These are phyloP conservation scores for Anabas testudineus DNA, from an alignment of 2,797 vertebrate genomes.

Conservation along the genomic window DNA sequence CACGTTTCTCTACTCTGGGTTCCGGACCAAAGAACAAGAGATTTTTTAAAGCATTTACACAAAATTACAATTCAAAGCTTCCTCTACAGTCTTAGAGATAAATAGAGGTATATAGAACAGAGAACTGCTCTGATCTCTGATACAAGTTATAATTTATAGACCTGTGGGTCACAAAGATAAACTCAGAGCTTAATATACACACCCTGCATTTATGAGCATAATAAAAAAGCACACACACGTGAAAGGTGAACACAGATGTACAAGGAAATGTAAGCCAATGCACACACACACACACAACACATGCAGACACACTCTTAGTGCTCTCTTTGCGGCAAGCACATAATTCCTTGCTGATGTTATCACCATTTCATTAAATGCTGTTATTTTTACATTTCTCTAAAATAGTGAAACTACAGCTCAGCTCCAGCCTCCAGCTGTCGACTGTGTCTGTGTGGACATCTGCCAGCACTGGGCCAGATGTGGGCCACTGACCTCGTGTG, in stretches of 20 bases:
- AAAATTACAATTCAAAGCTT: neutral
- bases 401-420: slow-evolving; percentile 21
- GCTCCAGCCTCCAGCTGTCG: slow-evolving; percentile 41
- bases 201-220: too few species aligned
- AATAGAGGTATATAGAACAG: neutral
- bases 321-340: neutral
- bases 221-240: too few species aligned
- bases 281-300: too few species aligned
- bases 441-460: slow-evolving; percentile 1
- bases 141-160: neutral
- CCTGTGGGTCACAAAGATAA: neutral
- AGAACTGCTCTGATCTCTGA: neutral
- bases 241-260: too few species aligned
- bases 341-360: neutral
- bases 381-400: slow-evolving; percentile 23
- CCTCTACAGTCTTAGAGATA: too few species aligned
- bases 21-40: neutral
- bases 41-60: too few species aligned
- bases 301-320: neutral
- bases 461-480: neutral
- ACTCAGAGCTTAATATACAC: neutral
- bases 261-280: too few species aligned
- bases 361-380: slow-evolving; percentile 10
- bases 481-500: slow-evolving; percentile 1
- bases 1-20: neutral